Conservation (phyloP, 2,888 invertebrate species). For the Leptarthrus brevirostris region DNA sequence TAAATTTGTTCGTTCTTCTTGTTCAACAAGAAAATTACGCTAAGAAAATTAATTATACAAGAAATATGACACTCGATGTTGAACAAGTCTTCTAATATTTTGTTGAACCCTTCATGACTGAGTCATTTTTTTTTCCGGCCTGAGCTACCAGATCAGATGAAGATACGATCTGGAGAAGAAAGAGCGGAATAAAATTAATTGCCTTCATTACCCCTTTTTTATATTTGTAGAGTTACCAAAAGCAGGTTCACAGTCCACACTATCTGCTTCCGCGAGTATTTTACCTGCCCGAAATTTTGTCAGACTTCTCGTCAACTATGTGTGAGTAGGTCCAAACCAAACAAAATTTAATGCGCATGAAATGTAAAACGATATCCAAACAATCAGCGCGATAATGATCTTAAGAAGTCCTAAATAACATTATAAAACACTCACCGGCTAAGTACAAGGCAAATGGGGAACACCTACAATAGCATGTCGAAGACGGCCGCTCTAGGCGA, state of each 20-base stretch:
- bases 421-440: conserved; percentile 51
- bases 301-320: background rate
- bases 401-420: conserved; percentile 53
- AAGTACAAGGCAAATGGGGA: background rate
- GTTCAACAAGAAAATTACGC: conserved; percentile 35
- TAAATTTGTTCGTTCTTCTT: conserved; percentile 37
- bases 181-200: conserved; percentile 50
- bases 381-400: conserved; percentile 53
- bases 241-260: too few species aligned
- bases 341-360: conserved; percentile 50
- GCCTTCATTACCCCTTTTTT: conserved; percentile 50
- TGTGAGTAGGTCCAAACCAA: conserved; percentile 5
- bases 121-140: background rate
- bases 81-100: conserved; percentile 14
- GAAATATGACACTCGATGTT: conserved; percentile 41
- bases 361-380: conserved; percentile 54
- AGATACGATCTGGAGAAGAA: conserved; percentile 29
- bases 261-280: background rate
- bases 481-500: background rate
- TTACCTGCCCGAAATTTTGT: background rate
- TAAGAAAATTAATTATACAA: conserved; percentile 43
- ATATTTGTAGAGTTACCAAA: too few species aligned
- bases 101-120: conserved; percentile 4
- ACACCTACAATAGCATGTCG: too few species aligned
- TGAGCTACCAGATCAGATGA: conserved; percentile 27